Evolutionary conservation across 2,113 vertebrate genomes (phyloP), one percentile per base, ranked within the genome.

Genomic region (Ciconia boyciana): DNA sequence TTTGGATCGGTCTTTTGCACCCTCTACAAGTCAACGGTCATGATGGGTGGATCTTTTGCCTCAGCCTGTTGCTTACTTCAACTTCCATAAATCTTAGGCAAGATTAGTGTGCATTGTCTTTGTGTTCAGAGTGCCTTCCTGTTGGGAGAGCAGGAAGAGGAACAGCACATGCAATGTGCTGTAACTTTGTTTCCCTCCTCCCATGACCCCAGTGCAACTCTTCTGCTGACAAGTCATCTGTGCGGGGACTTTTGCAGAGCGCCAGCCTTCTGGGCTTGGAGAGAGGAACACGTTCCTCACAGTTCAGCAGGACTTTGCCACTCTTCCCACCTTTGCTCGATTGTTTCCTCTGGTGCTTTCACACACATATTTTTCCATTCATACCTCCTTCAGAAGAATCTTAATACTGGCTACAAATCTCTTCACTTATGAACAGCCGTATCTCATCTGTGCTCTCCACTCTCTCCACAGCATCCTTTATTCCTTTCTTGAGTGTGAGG

Each of bases 41-140:
- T 2, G 4, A 39, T 16, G 41, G 39, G 36, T 51, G 51, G 28
- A 64, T 46, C 39, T 71, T 71, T 28, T 34, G 19, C n/a, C 32
- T 91, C 69, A 66, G 22, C 43, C 22, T 71, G 61, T 51, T 71
- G 29, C 65, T 84, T 66, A 46, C 57, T 39, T 70, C 55, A 55
- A 0, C 83, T 60, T 51, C 70, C 70, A 46, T 51, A 80, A 46
- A 44, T 60, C 80, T 60, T 12, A 2, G 1, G 29, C 20, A 58
- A 44, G 51, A 16, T 41, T 5, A 7, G 28, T 4, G 18, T 0
- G 0, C 10, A 1, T 7, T 66, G 46, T 82, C 46, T 61, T 43
- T 54, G 46, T 39, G 82, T 14, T 58, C 57, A 24, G 74, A n/a
- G 32, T 19, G 14, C 16, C 14, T 34, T 83, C 32, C 61, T 60